Evolutionary conservation across 2,888 invertebrate genomes (phyloP), one percentile per base, ranked within the genome.

Genomic region (Melieria picta): DNA sequence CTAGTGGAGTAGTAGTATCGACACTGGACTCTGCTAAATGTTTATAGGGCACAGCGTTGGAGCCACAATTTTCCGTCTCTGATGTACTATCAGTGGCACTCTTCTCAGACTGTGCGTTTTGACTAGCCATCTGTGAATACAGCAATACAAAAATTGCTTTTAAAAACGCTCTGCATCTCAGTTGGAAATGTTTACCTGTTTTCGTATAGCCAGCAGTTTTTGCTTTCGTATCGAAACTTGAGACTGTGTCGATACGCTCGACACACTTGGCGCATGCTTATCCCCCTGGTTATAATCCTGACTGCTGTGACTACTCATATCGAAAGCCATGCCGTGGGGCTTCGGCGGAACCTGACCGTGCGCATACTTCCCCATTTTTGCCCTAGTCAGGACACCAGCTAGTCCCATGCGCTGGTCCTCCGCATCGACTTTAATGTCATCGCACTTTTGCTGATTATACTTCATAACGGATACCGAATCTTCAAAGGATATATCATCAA

Each of bases 401-500:
- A 65, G 73, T 7, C 78, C 77, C 55, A 80, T 76, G n/a, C 76
- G 73, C 4, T 77, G 65, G 13, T 7, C 43, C 10, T 13, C 5
- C 46, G 63, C 65, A 9, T 42, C 55, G 9, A 46, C 16, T 47
- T 66, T 62, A 13, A 43, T 50, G n/a, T 46, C 64, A 11, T 71
- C 55, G 10, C 16, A 3, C 2, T 50, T 67, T 4, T 9, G 1
- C 0, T 43, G 42, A 11, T 67, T 16, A 56, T 55, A 56, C 6
- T 56, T 58, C 45, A 60, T 58, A 50, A 47, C 57, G 0, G 78
- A 79, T 4, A 78, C 76, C 0, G 81, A 81, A 68, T 81, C 80
- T 43, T 80, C 79, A 56, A 79, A 80, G 11, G 75, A 72, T 5
- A 81, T 72, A 56, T 79, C 79, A 43, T 77, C 75, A 1, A 72